These are phyloP conservation scores for Linyphia triangularis DNA, from an alignment of 2,888 invertebrate species.

Conservation along the genomic window DNA sequence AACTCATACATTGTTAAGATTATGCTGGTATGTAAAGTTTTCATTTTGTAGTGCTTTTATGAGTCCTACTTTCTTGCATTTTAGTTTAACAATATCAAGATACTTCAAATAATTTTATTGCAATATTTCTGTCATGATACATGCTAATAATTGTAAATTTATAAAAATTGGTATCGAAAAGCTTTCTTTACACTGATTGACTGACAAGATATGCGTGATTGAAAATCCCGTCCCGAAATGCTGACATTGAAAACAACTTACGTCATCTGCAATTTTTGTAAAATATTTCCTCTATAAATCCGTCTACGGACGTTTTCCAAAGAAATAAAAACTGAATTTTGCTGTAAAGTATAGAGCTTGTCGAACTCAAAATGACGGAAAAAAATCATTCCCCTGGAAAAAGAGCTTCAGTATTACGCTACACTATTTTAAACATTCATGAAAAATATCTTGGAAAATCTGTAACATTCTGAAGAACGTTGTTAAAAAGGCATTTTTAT, in stretches of 20 bases:
- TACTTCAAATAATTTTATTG: too few species aligned
- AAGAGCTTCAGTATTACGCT: background rate
- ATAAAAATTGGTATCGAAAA: too few species aligned
- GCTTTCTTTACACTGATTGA: too few species aligned
- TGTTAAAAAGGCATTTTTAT: too few species aligned
- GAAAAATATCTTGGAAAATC: background rate
- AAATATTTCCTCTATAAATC: slow-evolving; percentile 62
- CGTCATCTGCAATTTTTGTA: slow-evolving; percentile 30
- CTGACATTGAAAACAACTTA: slow-evolving; percentile 29
- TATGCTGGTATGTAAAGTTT: too few species aligned
- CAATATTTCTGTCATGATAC: too few species aligned
- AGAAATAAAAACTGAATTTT: slow-evolving; percentile 31
- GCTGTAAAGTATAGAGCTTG: slow-evolving; percentile 44
- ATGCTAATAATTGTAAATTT: too few species aligned
- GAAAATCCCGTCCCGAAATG: slow-evolving; percentile 20
- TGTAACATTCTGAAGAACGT: background rate
- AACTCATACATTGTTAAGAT: too few species aligned
- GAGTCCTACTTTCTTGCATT: too few species aligned
- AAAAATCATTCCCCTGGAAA: background rate
- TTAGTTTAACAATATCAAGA: too few species aligned
- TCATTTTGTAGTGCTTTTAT: too few species aligned
- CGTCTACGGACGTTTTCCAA: slow-evolving; percentile 13
- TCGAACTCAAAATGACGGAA: slow-evolving; percentile 12
- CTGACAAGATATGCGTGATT: background rate
- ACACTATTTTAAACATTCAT: background rate